These are phyloP conservation scores for Latrodectus hesperus DNA, from an alignment of 2,888 invertebrate genomes.

Conservation along the genomic window DNA sequence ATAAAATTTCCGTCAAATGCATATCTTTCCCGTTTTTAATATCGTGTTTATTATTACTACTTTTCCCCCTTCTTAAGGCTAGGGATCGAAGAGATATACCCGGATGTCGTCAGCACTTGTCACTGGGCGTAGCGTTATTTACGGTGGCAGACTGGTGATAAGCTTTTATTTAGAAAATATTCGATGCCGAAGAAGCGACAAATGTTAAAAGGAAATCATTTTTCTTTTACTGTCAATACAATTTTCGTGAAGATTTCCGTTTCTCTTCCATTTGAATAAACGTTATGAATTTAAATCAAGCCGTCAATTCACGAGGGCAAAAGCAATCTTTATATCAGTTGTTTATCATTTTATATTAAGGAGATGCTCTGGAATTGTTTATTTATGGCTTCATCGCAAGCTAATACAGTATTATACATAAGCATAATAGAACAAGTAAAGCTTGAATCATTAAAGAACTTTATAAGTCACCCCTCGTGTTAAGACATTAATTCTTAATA, in stretches of 20 bases:
- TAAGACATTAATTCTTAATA: no score
- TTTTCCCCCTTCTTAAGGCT: conserved; percentile 4
- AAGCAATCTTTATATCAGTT: no score
- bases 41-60: conserved; percentile 59
- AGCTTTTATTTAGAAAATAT: conserved; percentile 63
- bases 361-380: no score
- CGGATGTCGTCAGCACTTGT: conserved; percentile 61
- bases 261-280: neutral
- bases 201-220: conserved; percentile 45
- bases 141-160: conserved; percentile 41
- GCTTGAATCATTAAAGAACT: no score
- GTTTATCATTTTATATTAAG: no score
- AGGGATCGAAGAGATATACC: conserved; percentile 17
- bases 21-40: conserved; percentile 53
- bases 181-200: conserved; percentile 43
- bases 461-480: no score
- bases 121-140: conserved; percentile 48
- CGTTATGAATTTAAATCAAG: no score
- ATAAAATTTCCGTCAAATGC: conserved; percentile 64
- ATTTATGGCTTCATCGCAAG: no score
- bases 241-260: neutral
- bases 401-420: no score
- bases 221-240: neutral
- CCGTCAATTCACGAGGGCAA: no score
- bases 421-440: no score